Evolutionary conservation across 2,113 vertebrate genomes (phyloP).

Genomic region (Lontra canadensis): DNA sequence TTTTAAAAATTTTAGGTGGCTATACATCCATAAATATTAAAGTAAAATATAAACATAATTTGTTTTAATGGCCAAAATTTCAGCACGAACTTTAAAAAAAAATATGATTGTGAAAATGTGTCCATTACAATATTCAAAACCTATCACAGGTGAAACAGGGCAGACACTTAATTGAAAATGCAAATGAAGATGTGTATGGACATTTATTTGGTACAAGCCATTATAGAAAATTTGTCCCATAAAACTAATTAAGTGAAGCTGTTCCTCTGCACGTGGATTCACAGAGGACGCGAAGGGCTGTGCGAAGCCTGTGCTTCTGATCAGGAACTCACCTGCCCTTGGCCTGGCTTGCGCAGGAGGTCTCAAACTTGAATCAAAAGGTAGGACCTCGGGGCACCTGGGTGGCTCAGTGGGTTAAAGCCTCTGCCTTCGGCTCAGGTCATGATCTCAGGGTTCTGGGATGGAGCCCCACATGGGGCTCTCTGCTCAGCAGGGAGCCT

Average conservation of each 20-base stretch:
- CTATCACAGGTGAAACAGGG: not conserved
- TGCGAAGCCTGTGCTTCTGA: not conserved
- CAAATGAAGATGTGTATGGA: not conserved
- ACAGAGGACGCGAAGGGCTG: not conserved
- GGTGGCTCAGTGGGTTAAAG: too few relatives aligned
- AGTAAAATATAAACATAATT: not conserved
- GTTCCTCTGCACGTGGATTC: not conserved
- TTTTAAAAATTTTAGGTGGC: not conserved
- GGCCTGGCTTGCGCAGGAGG: not conserved
- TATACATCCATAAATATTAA: not conserved
- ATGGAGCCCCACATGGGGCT: too few relatives aligned
- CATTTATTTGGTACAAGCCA: constrained; percentile 25
- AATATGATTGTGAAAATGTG: not conserved
- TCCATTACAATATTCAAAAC: not conserved
- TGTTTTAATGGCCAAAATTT: not conserved
- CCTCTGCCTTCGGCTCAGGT: too few relatives aligned
- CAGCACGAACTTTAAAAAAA: not conserved
- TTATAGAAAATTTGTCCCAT: constrained; percentile 25
- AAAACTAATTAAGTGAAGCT: constrained; percentile 35
- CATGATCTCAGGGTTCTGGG: too few relatives aligned
- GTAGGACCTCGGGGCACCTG: not conserved
- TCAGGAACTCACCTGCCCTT: too few relatives aligned
- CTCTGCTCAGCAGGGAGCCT: too few relatives aligned
- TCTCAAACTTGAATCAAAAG: not conserved
- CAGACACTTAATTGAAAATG: constrained; percentile 20